Evolutionary conservation across 2,888 invertebrate genomes (phyloP), one percentile per base, ranked within the genome.

Genomic region (Invenusta paracnida): DNA sequence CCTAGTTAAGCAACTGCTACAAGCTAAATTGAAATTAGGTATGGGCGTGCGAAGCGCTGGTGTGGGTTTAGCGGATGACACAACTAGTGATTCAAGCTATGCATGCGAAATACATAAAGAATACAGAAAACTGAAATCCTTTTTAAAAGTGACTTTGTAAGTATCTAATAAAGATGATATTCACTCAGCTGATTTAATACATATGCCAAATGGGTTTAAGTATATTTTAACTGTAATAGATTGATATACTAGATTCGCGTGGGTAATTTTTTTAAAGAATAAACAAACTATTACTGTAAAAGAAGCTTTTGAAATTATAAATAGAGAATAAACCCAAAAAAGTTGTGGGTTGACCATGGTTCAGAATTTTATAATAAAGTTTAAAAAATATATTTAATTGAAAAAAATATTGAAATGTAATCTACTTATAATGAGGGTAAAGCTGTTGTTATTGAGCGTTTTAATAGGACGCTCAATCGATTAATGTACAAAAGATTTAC

Each of bases 151-250:
- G 5, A 79, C 5, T 25, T n/a, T 79, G 2, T 79, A n/a, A n/a
- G n/a, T n/a, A n/a, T n/a, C 23, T 79, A 79, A 79, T 79, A 79
- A 79, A 79, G 79, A 79, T 79, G 79, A 11, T 79, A 79, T 79
- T 79, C 27, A 27, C 5, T 79, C 79, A 11, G 23, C 79, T 79
- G 79, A 79, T 25, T 25, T 27, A 25, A 27, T 79, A 11, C 23
- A 79, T 79, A 25, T 27, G 23, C 23, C 23, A 79, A 79, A 79
- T 11, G 23, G 27, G 5, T 79, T 11, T 79, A 79, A 79, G 23
- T 79, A 79, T 79, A 79, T 79, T 79, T 27, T 79, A 79, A 79
- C 23, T 48, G 79, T 79, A 11, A 48, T 48, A 48, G 48, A 48
- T 48, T 48, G 5, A 48, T 48, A 48, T 48, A 48, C 48, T 11